A percentile compares a stretch with the other conserved stretches of the same genome.
Evolutionary conservation across 2,888 invertebrate species (phyloP).

Genomic region (Glomeris marginata): DNA sequence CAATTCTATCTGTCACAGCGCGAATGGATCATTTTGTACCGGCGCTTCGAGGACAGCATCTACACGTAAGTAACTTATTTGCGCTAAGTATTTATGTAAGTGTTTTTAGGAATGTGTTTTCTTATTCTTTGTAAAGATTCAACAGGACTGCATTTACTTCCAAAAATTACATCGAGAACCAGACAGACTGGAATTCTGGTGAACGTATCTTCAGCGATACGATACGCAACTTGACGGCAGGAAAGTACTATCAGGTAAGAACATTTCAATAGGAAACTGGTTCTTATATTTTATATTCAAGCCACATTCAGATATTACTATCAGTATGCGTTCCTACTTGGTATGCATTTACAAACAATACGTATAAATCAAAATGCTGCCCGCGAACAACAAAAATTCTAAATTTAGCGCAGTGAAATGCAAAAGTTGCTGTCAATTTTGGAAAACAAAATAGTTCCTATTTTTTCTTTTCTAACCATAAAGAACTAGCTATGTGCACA

Average conservation of each 20-base stretch:
- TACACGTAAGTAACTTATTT: conserved; percentile 3
- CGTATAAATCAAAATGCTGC: no score
- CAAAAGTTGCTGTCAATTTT: no score
- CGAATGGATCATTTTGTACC: conserved; percentile 13
- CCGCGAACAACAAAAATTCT: no score
- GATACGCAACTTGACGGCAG: conserved; percentile 11
- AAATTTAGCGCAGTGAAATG: not conserved
- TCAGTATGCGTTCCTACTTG: not conserved
- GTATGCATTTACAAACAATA: no score
- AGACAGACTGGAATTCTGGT: conserved; percentile 10
- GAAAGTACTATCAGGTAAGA: conserved; percentile 8
- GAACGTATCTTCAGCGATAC: conserved; percentile 13
- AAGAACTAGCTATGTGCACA: no score
- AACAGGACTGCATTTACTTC: conserved; percentile 10
- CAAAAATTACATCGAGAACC: conserved; percentile 9
- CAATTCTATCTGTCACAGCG: conserved; percentile 13
- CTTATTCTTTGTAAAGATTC: conserved; percentile 2
- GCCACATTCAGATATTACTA: not conserved
- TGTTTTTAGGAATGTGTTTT: no score
- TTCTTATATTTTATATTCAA: not conserved
- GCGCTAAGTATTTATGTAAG: no score
- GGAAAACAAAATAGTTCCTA: not conserved
- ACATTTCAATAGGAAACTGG: not conserved
- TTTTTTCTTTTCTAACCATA: no score
- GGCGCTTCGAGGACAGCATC: conserved; percentile 12